Base-by-base conservation (phyloP, 92 coral and sea anemone species). In the Palythoa heliodiscus region DNA sequence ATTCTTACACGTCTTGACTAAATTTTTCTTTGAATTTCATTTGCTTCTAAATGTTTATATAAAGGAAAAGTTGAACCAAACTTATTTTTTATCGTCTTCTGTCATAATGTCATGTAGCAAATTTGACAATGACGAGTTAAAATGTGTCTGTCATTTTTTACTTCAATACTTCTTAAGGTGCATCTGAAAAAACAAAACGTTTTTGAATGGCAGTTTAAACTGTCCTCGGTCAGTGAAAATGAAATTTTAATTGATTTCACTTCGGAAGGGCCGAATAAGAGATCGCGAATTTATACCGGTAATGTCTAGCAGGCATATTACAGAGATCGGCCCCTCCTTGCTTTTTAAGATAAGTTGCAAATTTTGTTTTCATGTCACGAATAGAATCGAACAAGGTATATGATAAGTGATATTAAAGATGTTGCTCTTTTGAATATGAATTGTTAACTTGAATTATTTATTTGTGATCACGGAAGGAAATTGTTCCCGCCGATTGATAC, bases 341-440 rank as follows among this genome's bases (percentile, higher is more conserved):
- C 35, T 80, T 47, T 4, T 9, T 47, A 11, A 64, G 14, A 66
- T 38, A 80, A 80, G 60, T 22, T 6, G 53, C 15, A 80, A 80
- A 47, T 48, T 43, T 64, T 52, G 19, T 66, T 22, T 80, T 53
- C 35, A 29, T 80, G 74, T 64, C 84, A 80, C 84, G 75, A 64
- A 80, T 11, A 25, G 11, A 37, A 29, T 29, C 35, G 35, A 29
- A 29, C 1, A 29, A 29, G 35, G 1, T 1, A 29, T 29, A 29
- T 29, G 35, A 29, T 29, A 29, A 29, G 35, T 29, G 64, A n/a
- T 58, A 12, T 58, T 58, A 58, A 63, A 63, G 5, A 19, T 63
- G 4, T 20, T 54, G 35, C 19, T 12, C 11, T 19, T 38, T 60
- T 39, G 16, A 23, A 63, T 19, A 4, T 63, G 63, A 23, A 19